These are phyloP conservation scores for Rissa tridactyla DNA, from an alignment of 2,113 vertebrate genomes.

Conservation along the genomic window DNA sequence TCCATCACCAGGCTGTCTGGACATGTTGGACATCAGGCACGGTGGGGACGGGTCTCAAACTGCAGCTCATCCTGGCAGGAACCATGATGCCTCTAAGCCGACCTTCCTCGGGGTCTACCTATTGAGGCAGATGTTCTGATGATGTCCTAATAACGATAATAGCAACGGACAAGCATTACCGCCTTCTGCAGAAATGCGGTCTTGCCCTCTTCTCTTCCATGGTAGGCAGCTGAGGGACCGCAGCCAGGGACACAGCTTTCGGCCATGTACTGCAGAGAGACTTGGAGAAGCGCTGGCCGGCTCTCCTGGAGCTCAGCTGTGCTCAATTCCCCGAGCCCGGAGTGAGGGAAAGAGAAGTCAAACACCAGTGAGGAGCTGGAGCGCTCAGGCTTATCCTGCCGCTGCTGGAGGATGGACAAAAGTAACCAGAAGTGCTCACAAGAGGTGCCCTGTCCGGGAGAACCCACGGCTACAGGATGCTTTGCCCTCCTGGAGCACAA, in stretches of 20 bases:
- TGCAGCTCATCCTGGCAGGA: neutral
- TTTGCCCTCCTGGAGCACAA: neutral
- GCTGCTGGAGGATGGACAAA: rapidly evolving
- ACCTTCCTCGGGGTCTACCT: neutral
- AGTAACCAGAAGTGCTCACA: neutral
- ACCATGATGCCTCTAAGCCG: rapidly evolving
- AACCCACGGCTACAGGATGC: neutral
- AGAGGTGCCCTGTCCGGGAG: neutral
- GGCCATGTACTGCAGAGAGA: neutral
- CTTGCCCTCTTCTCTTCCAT: neutral
- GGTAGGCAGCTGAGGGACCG: neutral
- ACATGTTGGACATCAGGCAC: rapidly evolving
- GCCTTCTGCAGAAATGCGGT: neutral
- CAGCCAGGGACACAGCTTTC: neutral
- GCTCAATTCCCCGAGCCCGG: neutral
- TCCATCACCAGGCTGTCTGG: neutral
- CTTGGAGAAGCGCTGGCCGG: rapidly evolving
- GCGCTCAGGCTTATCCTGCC: neutral
- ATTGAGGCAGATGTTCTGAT: neutral
- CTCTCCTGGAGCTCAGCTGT: neutral
- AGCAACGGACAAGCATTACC: rapidly evolving
- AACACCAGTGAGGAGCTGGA: neutral
- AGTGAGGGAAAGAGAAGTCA: neutral
- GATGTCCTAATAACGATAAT: too few species aligned
- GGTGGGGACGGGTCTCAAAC: neutral